Conservation (phyloP, 1,140 invertebrate genomes). For the Proctacanthus coquilletti region DNA sequence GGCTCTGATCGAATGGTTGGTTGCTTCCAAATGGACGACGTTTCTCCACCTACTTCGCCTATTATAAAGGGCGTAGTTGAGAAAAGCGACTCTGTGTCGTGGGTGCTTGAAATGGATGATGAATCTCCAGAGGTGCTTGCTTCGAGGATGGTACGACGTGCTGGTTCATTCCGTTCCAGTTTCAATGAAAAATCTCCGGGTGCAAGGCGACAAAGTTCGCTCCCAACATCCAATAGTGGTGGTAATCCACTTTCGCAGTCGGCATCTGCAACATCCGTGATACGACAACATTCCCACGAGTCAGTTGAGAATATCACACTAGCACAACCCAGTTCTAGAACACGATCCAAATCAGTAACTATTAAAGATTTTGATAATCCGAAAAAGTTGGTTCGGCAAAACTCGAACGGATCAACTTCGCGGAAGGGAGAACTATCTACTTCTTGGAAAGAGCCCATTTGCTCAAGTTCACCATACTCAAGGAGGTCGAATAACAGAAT, state of each 20-base stretch:
- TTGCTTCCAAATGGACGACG: conserved; percentile 9
- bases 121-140: conserved; percentile 50
- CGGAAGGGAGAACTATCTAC: conserved; percentile 2
- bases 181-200: conserved; percentile 20
- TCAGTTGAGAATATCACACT: conserved; percentile 6
- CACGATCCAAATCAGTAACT: conserved; percentile 22
- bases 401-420: conserved; percentile 4
- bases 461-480: conserved; percentile 18
- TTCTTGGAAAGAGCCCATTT: conserved; percentile 10
- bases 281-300: conserved; percentile 14
- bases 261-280: conserved; percentile 36
- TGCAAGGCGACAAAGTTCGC: conserved; percentile 28
- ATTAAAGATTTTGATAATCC: conserved; percentile 4
- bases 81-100: conserved; percentile 68
- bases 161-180: conserved; percentile 33
- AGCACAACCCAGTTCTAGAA: conserved; percentile 11
- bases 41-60: conserved; percentile 40
- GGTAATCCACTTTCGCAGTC: conserved; percentile 34
- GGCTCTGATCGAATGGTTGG: conserved; percentile 6
- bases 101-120: conserved; percentile 58
- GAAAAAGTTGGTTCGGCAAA: conserved; percentile 6
- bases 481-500: conserved; percentile 11
- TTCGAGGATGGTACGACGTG: conserved; percentile 38
- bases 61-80: conserved; percentile 65
- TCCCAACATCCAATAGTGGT: conserved; percentile 18